phyloP scores from a whole-genome alignment of 2,113 vertebrate genomes.

The Cheirogaleus medius region DNA sequence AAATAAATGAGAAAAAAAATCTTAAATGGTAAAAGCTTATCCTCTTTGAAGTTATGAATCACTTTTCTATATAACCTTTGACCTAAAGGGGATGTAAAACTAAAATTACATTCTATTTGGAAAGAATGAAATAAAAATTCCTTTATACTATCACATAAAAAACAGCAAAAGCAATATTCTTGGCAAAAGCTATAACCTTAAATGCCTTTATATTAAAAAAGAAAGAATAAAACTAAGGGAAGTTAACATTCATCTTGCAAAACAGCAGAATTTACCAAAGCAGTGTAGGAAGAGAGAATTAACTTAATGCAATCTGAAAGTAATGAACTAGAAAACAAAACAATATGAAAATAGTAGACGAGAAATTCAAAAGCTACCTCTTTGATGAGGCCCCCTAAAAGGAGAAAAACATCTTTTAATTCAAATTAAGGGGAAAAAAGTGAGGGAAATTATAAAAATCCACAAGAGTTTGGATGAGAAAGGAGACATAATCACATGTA shows the following conservation, averaged over 20 bases:
- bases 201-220: constrained; percentile 25
- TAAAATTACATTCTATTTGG: not conserved
- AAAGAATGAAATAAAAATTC: not conserved
- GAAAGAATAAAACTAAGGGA: constrained; percentile 19
- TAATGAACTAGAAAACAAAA: constrained; percentile 55
- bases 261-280: constrained; percentile 5
- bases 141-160: constrained; percentile 10
- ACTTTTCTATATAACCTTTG: not conserved
- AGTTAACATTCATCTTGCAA: not conserved
- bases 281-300: not conserved
- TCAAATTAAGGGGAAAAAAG: not conserved
- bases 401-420: not conserved
- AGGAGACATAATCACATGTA: not conserved
- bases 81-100: not conserved
- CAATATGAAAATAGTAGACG: constrained; percentile 15
- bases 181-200: not conserved
- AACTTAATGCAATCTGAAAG: constrained; percentile 43
- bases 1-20: not conserved
- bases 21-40: not conserved
- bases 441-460: not conserved
- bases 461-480: not conserved
- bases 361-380: not conserved
- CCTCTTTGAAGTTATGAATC: not conserved
- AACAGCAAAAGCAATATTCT: constrained; percentile 6
- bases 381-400: not conserved